Percentiles rank a stretch among this genome's conserved stretches.
These are phyloP conservation scores for Phoenoteleia sp. DNA, from an alignment of 2,888 invertebrate genomes.

Conservation along the genomic window DNA sequence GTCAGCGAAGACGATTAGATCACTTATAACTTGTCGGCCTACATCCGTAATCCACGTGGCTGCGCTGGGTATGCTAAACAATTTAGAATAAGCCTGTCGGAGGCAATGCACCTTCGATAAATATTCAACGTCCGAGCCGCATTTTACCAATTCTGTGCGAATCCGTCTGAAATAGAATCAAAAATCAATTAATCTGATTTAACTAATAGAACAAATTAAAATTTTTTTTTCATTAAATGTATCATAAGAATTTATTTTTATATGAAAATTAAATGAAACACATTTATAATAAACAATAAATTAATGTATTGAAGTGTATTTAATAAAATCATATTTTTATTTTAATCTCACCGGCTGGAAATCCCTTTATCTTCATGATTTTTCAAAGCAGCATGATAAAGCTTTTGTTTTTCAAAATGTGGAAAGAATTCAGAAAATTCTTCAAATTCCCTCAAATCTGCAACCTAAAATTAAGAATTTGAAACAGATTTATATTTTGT, in stretches of 20 bases:
- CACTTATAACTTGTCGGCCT: conserved; percentile 95
- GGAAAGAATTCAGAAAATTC: conserved; percentile 93
- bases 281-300: no score
- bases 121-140: conserved; percentile 97
- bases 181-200: not conserved
- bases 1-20: conserved; percentile 95
- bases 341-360: conserved; percentile 88
- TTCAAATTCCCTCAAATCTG: conserved; percentile 96
- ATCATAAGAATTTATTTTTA: no score
- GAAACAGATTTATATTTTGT: not conserved
- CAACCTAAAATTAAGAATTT: conserved; percentile 88
- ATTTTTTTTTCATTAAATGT: no score
- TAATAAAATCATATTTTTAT: no score
- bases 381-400: conserved; percentile 95
- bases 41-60: conserved; percentile 95
- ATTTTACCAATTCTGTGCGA: conserved; percentile 95
- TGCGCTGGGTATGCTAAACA: conserved; percentile 91
- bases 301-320: no score
- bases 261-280: no score
- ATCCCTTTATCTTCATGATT: conserved; percentile 93
- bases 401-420: conserved; percentile 92
- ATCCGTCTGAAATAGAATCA: conserved; percentile 88
- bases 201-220: no score
- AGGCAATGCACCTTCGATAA: conserved; percentile 98
- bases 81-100: conserved; percentile 94